Percentiles rank a stretch among this genome's conserved stretches.
Conservation (phyloP, 2,888 invertebrate species). For the Agonopterix arenella region DNA sequence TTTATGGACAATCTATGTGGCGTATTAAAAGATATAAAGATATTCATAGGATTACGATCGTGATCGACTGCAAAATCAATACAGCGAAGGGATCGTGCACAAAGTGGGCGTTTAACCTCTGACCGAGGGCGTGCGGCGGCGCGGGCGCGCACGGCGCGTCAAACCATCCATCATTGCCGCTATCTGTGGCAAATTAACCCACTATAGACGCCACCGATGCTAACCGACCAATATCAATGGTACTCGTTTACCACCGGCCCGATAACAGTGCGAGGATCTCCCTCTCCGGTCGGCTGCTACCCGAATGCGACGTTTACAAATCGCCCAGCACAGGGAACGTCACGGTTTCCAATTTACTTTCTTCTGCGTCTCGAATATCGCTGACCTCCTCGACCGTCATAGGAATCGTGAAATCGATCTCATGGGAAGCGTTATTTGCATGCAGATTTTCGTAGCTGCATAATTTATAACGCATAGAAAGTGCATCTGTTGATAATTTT, state of each 20-base stretch:
- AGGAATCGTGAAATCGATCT: slow-evolving; percentile 45
- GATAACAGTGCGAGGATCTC: slow-evolving; percentile 18
- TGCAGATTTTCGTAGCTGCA: slow-evolving; percentile 23
- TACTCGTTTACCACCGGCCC: slow-evolving; percentile 10
- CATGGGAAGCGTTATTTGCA: slow-evolving; percentile 46
- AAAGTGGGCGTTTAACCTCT: slow-evolving; percentile 72
- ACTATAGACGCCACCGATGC: slow-evolving; percentile 50
- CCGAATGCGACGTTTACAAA: slow-evolving; percentile 61
- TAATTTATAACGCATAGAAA: slow-evolving; percentile 10
- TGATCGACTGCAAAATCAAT: slow-evolving; percentile 68
- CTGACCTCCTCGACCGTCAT: slow-evolving; percentile 41
- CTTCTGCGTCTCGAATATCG: slow-evolving; percentile 44
- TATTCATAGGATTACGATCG: slow-evolving; percentile 46
- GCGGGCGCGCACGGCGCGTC: slow-evolving; percentile 56
- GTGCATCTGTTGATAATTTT: slow-evolving; percentile 4
- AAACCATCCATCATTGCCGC: slow-evolving; percentile 62
- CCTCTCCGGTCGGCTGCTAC: slow-evolving; percentile 28
- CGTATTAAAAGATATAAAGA: slow-evolving; percentile 35
- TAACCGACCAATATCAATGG: slow-evolving; percentile 32
- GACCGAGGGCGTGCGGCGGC: slow-evolving; percentile 50
- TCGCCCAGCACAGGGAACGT: slow-evolving; percentile 45
- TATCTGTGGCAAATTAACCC: slow-evolving; percentile 66
- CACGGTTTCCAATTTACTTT: slow-evolving; percentile 64
- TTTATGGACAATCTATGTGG: slow-evolving; percentile 17
- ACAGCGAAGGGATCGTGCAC: slow-evolving; percentile 61